Conservation (phyloP, 1,140 invertebrate species). For the Calephelis virginiensis region DNA sequence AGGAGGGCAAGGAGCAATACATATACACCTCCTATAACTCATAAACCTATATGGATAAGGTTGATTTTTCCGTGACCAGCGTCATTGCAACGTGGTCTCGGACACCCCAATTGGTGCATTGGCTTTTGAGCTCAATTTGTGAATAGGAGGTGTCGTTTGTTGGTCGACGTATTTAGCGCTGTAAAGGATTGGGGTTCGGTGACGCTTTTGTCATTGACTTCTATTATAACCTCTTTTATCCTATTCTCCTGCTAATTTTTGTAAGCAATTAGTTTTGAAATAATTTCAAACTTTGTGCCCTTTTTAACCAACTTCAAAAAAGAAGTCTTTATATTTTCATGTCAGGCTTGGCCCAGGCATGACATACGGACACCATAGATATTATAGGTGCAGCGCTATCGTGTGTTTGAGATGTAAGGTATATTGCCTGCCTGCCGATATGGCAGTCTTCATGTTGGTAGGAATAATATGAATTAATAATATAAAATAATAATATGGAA, state of each 20-base stretch:
- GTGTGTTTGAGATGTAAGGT: too few species aligned
- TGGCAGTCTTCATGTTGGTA: too few species aligned
- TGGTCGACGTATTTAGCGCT: constrained; percentile 49
- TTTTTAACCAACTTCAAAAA: too few species aligned
- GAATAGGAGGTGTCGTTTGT: constrained; percentile 57
- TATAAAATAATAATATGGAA: too few species aligned
- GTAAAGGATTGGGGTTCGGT: constrained; percentile 48
- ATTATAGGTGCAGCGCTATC: too few species aligned
- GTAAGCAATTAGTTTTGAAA: constrained; percentile 5
- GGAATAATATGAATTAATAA: too few species aligned
- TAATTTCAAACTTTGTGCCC: background rate
- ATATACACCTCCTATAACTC: background rate
- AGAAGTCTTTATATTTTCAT: background rate
- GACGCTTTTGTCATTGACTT: constrained; percentile 16
- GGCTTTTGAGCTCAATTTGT: constrained; percentile 74
- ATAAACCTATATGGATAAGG: constrained; percentile 32
- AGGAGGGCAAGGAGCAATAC: constrained; percentile 38
- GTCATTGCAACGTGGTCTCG: constrained; percentile 35
- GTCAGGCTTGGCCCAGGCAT: too few species aligned
- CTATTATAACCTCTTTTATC: constrained; percentile 17
- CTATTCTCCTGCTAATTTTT: constrained; percentile 15
- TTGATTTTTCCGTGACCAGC: constrained; percentile 33
- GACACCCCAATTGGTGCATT: constrained; percentile 50
- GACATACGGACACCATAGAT: too few species aligned
- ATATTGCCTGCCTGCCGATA: too few species aligned